These are phyloP conservation scores for Adelognathus sp. DNA, from an alignment of 2,888 invertebrate species.

Conservation along the genomic window DNA sequence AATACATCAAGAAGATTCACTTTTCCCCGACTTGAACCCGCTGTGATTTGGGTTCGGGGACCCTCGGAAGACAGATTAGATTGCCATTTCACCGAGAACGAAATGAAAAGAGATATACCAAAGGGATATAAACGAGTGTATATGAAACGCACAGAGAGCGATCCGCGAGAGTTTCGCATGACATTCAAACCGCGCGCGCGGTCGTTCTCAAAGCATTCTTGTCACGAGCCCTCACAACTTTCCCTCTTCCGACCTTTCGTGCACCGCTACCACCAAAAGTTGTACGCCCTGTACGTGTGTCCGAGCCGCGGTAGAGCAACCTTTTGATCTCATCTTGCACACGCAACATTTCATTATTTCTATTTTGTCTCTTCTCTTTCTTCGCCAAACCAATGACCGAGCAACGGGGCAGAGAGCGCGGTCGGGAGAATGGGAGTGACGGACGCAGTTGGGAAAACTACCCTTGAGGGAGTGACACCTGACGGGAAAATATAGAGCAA, in stretches of 20 bases:
- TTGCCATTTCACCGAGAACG: neutral
- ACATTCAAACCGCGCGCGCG: conserved; percentile 11
- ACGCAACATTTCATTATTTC: conserved; percentile 47
- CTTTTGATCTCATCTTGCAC: conserved; percentile 48
- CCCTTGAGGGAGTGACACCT: conserved; percentile 26
- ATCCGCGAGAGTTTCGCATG: conserved; percentile 30
- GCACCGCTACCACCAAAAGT: conserved; percentile 3
- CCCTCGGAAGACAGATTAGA: neutral
- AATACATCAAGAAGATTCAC: neutral
- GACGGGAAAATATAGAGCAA: conserved; percentile 16
- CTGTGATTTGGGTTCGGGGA: neutral
- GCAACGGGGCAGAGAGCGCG: neutral
- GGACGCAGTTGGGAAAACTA: neutral
- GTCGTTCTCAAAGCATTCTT: conserved; percentile 43
- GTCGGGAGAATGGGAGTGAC: conserved; percentile 5
- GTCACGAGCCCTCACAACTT: neutral
- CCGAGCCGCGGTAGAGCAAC: conserved; percentile 11
- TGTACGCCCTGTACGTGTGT: neutral
- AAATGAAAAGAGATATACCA: neutral
- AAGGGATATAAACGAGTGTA: conserved; percentile 4
- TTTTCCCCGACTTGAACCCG: neutral
- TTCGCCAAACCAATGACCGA: conserved; percentile 1
- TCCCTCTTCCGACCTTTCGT: conserved; percentile 18
- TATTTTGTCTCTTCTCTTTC: conserved; percentile 26
- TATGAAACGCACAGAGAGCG: conserved; percentile 1